phyloP scores from a whole-genome alignment of 1,140 invertebrate species.

The Bombus consobrinus region DNA sequence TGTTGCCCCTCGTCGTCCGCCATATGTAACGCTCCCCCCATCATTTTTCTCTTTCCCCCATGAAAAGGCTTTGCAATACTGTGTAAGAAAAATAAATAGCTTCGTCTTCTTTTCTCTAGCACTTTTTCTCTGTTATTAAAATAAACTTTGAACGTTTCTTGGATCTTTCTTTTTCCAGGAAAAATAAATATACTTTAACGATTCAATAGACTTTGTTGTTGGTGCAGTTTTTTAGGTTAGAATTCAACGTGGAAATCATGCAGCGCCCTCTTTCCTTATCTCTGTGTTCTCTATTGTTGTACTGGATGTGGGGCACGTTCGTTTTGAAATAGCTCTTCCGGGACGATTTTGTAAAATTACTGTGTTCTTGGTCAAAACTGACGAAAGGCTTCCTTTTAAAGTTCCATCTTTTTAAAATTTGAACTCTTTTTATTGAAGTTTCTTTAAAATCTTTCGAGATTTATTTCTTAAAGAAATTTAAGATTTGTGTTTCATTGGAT shows the following conservation, averaged over 20 bases:
- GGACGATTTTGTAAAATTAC: neutral
- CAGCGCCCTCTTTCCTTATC: neutral
- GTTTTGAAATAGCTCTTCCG: neutral
- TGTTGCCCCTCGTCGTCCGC: neutral
- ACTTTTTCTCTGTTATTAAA: constrained; percentile 23
- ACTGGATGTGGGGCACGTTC: neutral
- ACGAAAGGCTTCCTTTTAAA: neutral
- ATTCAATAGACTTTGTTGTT: constrained; percentile 21
- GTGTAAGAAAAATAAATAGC: constrained; percentile 50
- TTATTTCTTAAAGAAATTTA: no score
- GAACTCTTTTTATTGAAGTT: neutral
- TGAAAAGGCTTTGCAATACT: constrained; percentile 45
- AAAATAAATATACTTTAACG: constrained; percentile 42
- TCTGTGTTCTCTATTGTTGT: neutral
- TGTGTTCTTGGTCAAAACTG: neutral
- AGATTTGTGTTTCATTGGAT: no score
- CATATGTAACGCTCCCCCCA: neutral
- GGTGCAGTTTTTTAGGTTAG: constrained; percentile 1
- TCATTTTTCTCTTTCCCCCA: neutral
- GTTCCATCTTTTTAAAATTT: neutral
- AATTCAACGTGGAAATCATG: constrained; percentile 8
- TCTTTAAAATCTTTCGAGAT: neutral
- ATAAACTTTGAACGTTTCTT: constrained; percentile 39
- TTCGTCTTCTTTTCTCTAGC: constrained; percentile 36
- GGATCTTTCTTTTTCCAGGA: constrained; percentile 2